Evolutionary conservation across 2,113 vertebrate genomes (phyloP), one percentile per base, ranked within the genome.

Genomic region (Cricetomys ansorgei): DNA sequence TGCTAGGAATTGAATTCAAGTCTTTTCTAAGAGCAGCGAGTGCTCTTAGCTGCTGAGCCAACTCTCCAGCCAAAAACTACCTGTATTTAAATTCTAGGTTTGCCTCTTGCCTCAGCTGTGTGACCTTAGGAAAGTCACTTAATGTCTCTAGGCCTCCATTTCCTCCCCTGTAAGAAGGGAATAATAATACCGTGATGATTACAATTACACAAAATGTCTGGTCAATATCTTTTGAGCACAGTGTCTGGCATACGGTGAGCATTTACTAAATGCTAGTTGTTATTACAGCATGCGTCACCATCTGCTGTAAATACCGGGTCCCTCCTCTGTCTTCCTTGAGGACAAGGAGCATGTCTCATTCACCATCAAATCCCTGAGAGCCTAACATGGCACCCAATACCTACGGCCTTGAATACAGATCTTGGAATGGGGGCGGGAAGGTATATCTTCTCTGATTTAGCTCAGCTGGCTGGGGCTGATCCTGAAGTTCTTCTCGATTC

Each of bases 241-340:
- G 69, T 83, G 67, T 70, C 87, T 80, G 65, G 75, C 59, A 81
- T 55, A 5, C 0, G 72, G 40, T 37, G 25, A 95, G 5, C 48
- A 92, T 19, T 95, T 86, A 69, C 27, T 53, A 90, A 80, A 88
- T 57, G n/a, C 48, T 85, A 75, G 40, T 48, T 73, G 65, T 65
- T 67, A 88, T 92, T 79, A 75, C 21, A 70, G 53, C 84, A 57
- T 3, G 2, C 29, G n/a, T 83, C 31, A 59, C n/a, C 43, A 70
- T 84, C 50, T 57, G 40, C 7, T 80, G 21, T 53, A 92, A 88
- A 85, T 31, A 70, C 70, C 45, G 92, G 40, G 72, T 43, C 37
- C 40, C 53, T 87, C 40, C 40, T 81, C 88, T 69, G 48, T 92
- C 65, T 88, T 76, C 91, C 91, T 85, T 77, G 31, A 94, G n/a